These are phyloP conservation scores for Epinotia brunnichana DNA, from an alignment of 2,888 invertebrate species.

Conservation along the genomic window DNA sequence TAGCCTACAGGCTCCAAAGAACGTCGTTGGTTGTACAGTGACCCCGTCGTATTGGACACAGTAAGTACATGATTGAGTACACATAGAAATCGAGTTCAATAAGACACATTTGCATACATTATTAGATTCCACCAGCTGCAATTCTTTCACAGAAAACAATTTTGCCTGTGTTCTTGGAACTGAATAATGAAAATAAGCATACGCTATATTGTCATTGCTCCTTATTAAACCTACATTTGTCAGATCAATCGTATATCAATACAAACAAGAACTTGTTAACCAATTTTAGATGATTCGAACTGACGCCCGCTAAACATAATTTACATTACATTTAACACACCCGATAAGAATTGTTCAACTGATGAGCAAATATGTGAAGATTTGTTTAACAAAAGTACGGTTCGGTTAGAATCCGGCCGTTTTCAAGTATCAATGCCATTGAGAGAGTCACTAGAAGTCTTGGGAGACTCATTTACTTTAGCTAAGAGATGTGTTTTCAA, in stretches of 20 bases:
- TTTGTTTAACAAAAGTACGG: too few species aligned
- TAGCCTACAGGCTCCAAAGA: neutral
- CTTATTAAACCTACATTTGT: slow-evolving; percentile 10
- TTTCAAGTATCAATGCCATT: too few species aligned
- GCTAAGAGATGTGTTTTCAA: too few species aligned
- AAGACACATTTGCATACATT: slow-evolving; percentile 30
- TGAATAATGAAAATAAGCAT: neutral
- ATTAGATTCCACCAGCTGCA: slow-evolving; percentile 19
- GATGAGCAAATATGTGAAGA: too few species aligned
- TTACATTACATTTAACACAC: neutral
- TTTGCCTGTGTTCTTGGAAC: neutral
- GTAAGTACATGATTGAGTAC: neutral
- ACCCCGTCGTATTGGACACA: slow-evolving; percentile 10
- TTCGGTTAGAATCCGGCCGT: too few species aligned
- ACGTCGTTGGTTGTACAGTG: slow-evolving; percentile 9
- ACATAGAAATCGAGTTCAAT: slow-evolving; percentile 28
- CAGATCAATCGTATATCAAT: slow-evolving; percentile 20
- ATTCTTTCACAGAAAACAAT: neutral
- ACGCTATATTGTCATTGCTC: neutral
- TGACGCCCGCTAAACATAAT: slow-evolving; percentile 19
- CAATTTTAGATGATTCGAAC: slow-evolving; percentile 7
- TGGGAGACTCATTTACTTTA: too few species aligned
- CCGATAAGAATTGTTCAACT: too few species aligned
- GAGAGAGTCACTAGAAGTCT: too few species aligned
- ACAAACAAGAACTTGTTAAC: slow-evolving; percentile 30